Evolutionary conservation across 2,888 invertebrate genomes (phyloP).

Genomic region (Ochropleura leucogaster): DNA sequence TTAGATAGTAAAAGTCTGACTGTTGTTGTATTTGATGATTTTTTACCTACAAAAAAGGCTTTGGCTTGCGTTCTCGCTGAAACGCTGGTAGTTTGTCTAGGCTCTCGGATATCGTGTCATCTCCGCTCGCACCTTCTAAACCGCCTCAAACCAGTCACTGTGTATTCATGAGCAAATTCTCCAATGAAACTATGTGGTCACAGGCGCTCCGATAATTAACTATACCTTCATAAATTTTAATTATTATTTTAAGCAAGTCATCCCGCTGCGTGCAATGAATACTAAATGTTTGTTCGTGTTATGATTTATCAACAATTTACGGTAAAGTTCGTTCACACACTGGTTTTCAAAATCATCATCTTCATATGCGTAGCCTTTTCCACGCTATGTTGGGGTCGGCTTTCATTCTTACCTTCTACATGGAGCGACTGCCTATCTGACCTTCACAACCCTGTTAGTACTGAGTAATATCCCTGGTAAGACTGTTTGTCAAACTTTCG

Average conservation of each 20-base stretch:
- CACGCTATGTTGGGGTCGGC: too few species aligned
- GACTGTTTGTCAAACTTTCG: too few species aligned
- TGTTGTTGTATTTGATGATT: too few species aligned
- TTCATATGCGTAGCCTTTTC: too few species aligned
- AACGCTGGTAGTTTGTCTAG: not conserved
- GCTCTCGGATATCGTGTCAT: not conserved
- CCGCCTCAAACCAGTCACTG: slow-evolving; percentile 30
- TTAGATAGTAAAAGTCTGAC: too few species aligned
- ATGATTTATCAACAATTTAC: slow-evolving; percentile 57
- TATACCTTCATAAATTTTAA: slow-evolving; percentile 54
- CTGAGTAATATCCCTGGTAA: too few species aligned
- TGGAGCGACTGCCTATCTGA: too few species aligned
- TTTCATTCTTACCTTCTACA: too few species aligned
- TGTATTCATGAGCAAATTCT: slow-evolving; percentile 60
- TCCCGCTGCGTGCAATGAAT: slow-evolving; percentile 64
- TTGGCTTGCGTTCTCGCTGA: not conserved
- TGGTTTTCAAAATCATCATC: not conserved
- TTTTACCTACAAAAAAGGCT: too few species aligned
- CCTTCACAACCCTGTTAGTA: too few species aligned
- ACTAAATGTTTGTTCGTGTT: slow-evolving; percentile 52
- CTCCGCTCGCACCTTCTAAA: slow-evolving; percentile 32
- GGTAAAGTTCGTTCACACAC: not conserved
- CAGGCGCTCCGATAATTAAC: slow-evolving; percentile 54
- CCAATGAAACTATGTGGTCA: slow-evolving; percentile 34
- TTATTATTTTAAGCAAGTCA: slow-evolving; percentile 64